A percentile compares a stretch with the other conserved stretches of the same genome.
Evolutionary conservation across 2,888 invertebrate species (phyloP).

Genomic region (Leptinotarsa haldemani): DNA sequence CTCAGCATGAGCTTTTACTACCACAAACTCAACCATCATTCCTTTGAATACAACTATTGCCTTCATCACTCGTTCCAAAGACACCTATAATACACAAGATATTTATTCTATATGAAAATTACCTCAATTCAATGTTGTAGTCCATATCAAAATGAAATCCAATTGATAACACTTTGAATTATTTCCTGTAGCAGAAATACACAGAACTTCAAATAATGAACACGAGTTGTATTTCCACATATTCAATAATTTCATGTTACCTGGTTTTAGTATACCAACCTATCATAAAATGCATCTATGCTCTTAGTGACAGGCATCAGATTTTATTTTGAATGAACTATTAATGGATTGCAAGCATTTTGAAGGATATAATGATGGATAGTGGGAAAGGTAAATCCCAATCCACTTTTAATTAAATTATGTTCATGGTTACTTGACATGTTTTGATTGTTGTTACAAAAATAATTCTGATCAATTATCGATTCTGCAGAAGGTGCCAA

Average conservation of each 20-base stretch:
- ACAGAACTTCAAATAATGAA: too few species aligned
- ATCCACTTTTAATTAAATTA: neutral
- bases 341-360: too few species aligned
- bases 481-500: too few species aligned
- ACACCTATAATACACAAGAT: slow-evolving; percentile 67
- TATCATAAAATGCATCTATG: neutral
- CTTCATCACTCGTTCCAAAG: slow-evolving; percentile 86
- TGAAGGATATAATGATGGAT: too few species aligned
- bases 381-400: slow-evolving; percentile 64
- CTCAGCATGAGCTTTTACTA: slow-evolving; percentile 91
- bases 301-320: too few species aligned
- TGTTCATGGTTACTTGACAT: too few species aligned
- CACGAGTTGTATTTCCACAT: neutral
- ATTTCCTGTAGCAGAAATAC: too few species aligned
- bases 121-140: too few species aligned
- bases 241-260: too few species aligned
- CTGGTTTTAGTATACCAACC: neutral
- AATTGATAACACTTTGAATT: slow-evolving; percentile 37
- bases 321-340: too few species aligned
- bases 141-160: slow-evolving; percentile 57
- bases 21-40: slow-evolving; percentile 93
- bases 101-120: neutral
- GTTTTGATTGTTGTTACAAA: neutral
- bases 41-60: slow-evolving; percentile 93
- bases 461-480: too few species aligned